Conservation (phyloP, 2,113 vertebrate genomes). For the Rana temporaria region DNA sequence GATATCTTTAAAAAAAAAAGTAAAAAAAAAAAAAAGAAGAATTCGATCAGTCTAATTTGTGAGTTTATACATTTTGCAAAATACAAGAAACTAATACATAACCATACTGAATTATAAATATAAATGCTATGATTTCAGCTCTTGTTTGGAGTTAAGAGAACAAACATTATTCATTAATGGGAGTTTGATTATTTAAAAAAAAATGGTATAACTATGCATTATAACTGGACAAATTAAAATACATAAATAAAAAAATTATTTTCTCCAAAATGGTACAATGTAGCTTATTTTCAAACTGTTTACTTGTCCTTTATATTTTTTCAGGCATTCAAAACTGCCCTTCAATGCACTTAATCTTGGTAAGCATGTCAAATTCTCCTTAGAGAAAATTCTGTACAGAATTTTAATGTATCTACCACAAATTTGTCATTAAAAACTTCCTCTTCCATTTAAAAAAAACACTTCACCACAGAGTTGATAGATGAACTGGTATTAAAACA, state of each 20-base stretch:
- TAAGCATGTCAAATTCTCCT: conserved; percentile 91
- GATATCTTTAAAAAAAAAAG: background rate
- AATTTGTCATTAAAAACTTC: conserved; percentile 86
- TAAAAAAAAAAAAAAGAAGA: conserved; percentile 53
- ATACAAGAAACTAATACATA: conserved; percentile 20
- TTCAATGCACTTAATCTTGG: conserved; percentile 92
- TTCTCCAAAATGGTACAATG: conserved; percentile 71
- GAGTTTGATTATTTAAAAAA: conserved; percentile 65
- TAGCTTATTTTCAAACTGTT: conserved; percentile 86
- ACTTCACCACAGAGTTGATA: conserved; percentile 87
- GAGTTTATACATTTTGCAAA: background rate
- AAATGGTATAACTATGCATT: conserved; percentile 64
- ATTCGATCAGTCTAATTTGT: conserved; percentile 57
- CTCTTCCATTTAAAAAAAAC: conserved; percentile 85
- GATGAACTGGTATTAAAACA: conserved; percentile 93
- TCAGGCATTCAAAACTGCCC: conserved; percentile 97
- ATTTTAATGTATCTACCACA: conserved; percentile 94
- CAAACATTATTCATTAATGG: background rate
- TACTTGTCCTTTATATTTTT: conserved; percentile 89
- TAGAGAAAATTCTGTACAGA: conserved; percentile 95
- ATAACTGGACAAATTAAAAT: conserved; percentile 77
- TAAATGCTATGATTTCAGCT: background rate
- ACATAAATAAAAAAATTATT: conserved; percentile 79
- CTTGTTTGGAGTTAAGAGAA: background rate
- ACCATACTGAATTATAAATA: conserved; percentile 14